Evolutionary conservation across 2,797 vertebrate species (phyloP), one percentile per base, ranked within the genome.

Genomic region (Molossus molossus): DNA sequence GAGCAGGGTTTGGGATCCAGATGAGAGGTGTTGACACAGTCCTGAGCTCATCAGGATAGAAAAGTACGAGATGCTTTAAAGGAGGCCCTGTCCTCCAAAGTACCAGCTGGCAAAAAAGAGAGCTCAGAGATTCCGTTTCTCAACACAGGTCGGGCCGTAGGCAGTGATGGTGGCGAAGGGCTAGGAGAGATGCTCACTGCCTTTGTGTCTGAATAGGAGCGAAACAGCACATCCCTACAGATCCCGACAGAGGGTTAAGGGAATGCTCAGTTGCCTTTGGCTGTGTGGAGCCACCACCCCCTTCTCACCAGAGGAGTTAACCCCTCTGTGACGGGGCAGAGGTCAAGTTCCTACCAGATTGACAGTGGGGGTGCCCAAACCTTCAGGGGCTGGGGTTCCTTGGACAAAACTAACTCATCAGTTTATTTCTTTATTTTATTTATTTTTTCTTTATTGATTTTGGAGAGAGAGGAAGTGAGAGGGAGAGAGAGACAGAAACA

Each of bases 91-190:
- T 62, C 55, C 9, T 85, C 67, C 58, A 25, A 67, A 88, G 29
- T 18, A 53, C n/a, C 45, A 86, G 79, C 23, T 82, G 64, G 12
- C 7, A 8, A 37, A 65, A 27, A 50, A n/a, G 60, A 45, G 48
- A 58, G 64, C 40, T 64, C 50, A 57, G 23, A 50, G n/a, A 64
- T 76, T 90, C 57, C n/a, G 21, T 95, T 73, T 90, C 79, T 75
- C 29, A 12, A 5, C 14, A 62, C 25, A 64, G 45, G 33, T 33
- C 23, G 67, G 64, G 21, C 64, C 29, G 0, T 18, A 25, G 37
- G 15, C 90, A 18, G 48, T 45, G 12, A 40, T 17, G 57, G 25
- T 29, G 40, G 87, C 33, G 23, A 87, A 69, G 29, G 14, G 14
- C 18, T 6, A 20, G 67, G 87, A 92, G 55, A 73, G 33, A 75